A percentile compares a stretch with the other conserved stretches of the same genome.
phyloP scores from a whole-genome alignment of 1,140 invertebrate species.

The Tetragnatha versicolor region DNA sequence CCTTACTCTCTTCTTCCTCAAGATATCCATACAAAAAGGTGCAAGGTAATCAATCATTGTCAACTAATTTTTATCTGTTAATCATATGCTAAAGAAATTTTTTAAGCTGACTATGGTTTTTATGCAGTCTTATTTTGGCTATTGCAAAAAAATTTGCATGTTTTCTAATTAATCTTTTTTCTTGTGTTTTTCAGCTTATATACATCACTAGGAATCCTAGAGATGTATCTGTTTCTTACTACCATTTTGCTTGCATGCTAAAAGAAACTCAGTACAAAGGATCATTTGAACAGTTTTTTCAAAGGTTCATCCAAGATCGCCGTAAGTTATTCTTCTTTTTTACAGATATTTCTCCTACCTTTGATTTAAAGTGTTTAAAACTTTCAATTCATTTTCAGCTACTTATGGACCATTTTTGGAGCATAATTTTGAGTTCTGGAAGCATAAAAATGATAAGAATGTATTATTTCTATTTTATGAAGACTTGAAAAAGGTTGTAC shows the following conservation, averaged over 20 bases:
- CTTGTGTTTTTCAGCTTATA: constrained; percentile 13
- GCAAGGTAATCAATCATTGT: constrained; percentile 20
- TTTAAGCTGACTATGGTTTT: no score
- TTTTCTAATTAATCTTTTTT: no score
- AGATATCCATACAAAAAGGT: constrained; percentile 39
- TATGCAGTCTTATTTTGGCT: no score
- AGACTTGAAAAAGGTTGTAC: constrained; percentile 25
- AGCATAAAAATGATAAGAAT: constrained; percentile 35
- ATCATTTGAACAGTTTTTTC: constrained; percentile 78
- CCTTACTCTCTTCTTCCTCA: constrained; percentile 58
- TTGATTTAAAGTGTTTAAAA: not conserved
- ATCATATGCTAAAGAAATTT: not conserved
- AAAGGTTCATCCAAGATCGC: constrained; percentile 70
- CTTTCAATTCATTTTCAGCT: constrained; percentile 13
- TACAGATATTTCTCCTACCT: not conserved
- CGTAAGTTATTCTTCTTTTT: constrained; percentile 5
- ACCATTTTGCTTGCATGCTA: constrained; percentile 65
- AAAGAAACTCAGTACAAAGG: constrained; percentile 70
- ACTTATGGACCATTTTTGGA: constrained; percentile 45
- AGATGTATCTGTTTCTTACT: constrained; percentile 67
- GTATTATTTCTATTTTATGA: constrained; percentile 45
- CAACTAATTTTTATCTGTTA: not conserved
- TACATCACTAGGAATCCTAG: constrained; percentile 67
- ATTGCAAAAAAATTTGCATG: no score
- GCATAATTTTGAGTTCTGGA: constrained; percentile 47